A percentile compares a stretch with the other conserved stretches of the same genome.
Conservation (phyloP, 2,888 invertebrate genomes). For the Tinea trinotella region DNA sequence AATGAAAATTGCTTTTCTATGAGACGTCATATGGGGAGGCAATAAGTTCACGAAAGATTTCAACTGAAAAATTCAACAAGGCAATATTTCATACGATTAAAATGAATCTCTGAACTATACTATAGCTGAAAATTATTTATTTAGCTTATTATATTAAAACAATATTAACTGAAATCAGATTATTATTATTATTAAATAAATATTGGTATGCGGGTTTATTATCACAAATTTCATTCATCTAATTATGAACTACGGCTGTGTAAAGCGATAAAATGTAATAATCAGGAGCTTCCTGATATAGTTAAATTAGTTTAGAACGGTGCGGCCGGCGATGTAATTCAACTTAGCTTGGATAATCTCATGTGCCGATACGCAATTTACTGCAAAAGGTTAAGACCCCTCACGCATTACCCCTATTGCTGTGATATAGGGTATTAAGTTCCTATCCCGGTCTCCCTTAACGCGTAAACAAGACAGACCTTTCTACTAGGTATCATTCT, state of each 20-base stretch:
- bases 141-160: no score
- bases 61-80: constrained; percentile 1
- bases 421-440: constrained; percentile 71
- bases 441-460: constrained; percentile 64
- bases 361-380: constrained; percentile 68
- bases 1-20: constrained; percentile 6
- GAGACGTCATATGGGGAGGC: background rate
- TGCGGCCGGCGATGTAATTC: constrained; percentile 50
- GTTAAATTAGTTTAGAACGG: constrained; percentile 37
- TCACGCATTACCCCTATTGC: constrained; percentile 63
- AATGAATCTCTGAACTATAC: no score
- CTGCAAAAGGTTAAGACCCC: constrained; percentile 69
- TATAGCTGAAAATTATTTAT: no score
- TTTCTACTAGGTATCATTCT: constrained; percentile 61
- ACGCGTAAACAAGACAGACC: constrained; percentile 69
- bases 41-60: background rate
- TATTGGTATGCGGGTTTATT: no score
- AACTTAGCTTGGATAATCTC: constrained; percentile 63
- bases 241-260: background rate
- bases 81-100: constrained; percentile 4
- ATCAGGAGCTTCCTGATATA: background rate
- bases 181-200: no score
- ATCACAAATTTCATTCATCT: no score
- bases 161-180: no score
- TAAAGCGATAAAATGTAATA: constrained; percentile 6